Base-by-base conservation (phyloP, 2,113 vertebrate genomes). In the Saccopteryx bilineata region DNA sequence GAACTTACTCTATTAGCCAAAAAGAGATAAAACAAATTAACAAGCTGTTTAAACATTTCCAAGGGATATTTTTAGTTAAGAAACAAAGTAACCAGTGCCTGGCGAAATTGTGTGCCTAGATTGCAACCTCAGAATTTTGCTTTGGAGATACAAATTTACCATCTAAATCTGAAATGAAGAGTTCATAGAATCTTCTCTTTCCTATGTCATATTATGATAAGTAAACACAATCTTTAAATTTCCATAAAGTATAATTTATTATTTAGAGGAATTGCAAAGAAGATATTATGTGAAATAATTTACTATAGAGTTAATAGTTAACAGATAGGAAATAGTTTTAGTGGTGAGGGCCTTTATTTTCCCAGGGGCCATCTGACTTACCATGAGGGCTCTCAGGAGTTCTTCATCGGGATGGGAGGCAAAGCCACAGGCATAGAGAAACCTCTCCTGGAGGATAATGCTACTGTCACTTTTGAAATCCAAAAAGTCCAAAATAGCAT, bases 391-490 rank as follows among this genome's bases (percentile, higher is more conserved):
- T 97, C 98, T 98, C 7, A 99, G 98, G 97, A 99, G 98, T 7
- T 80, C 98, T 97, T 99, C 99, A 24, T 98, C 98, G 5, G 99
- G 99, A 81, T 99, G 99, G 65, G 99, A 99, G 52, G 99, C 98
- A 94, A 99, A 99, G 82, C 99, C 99, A 93, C 99, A 99, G 68
- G 99, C 99, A 19, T 99, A 99, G 21, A 99, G 99, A 95, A 99
- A 99, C 52, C 99, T 98, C 93, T 99, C 99, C 97, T 99, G 99
- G 75, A 99, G 98, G 63, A 99, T 28, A 39, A 98, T 85, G 69
- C 98, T 98, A 61, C 98, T 99, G 87, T 98, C 94, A 72, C 99
- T 99, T 28, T 99, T 99, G 97, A 99, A 99, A 98, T 99, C 99
- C 85, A 99, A 97, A 96, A 99, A 99, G 71, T 99, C 98, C 95